These are phyloP conservation scores for Mactra quadrangularis DNA, from an alignment of 1,140 invertebrate genomes.

Conservation along the genomic window DNA sequence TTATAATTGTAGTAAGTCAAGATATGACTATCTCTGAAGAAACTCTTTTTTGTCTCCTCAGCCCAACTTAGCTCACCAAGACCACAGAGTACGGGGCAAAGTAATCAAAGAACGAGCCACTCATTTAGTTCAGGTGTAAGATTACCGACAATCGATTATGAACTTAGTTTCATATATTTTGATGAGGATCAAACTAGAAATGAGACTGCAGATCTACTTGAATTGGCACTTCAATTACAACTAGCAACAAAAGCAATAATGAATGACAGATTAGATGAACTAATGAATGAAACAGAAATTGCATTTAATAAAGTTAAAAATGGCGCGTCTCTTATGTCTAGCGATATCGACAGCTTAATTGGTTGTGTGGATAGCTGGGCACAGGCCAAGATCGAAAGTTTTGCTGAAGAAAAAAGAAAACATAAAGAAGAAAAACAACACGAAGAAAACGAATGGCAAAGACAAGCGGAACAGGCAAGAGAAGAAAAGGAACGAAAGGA, in stretches of 20 bases:
- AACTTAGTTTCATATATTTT: too few relatives aligned
- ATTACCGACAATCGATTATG: too few relatives aligned
- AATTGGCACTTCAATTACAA: neutral
- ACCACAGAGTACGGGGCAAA: too few relatives aligned
- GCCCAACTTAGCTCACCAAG: too few relatives aligned
- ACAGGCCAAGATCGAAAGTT: slow-evolving; percentile 9
- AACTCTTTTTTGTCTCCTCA: too few relatives aligned
- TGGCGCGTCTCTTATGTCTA: neutral
- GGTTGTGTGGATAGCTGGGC: neutral
- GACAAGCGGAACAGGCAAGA: neutral
- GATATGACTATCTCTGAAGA: too few relatives aligned
- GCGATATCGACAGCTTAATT: neutral
- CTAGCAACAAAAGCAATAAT: neutral
- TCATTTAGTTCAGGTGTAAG: too few relatives aligned
- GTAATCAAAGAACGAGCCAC: too few relatives aligned
- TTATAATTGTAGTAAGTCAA: too few relatives aligned
- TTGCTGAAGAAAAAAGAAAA: slow-evolving; percentile 4
- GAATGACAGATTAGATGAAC: slow-evolving; percentile 7
- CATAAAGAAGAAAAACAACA: neutral
- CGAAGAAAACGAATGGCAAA: neutral
- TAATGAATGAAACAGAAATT: slow-evolving; percentile 13
- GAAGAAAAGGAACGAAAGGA: neutral
- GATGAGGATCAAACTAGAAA: too few relatives aligned
- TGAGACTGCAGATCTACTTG: neutral
- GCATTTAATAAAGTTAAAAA: neutral